A percentile compares a stretch with the other conserved stretches of the same genome.
Evolutionary conservation across 1,140 invertebrate species (phyloP).

Genomic region (Delia radicum): DNA sequence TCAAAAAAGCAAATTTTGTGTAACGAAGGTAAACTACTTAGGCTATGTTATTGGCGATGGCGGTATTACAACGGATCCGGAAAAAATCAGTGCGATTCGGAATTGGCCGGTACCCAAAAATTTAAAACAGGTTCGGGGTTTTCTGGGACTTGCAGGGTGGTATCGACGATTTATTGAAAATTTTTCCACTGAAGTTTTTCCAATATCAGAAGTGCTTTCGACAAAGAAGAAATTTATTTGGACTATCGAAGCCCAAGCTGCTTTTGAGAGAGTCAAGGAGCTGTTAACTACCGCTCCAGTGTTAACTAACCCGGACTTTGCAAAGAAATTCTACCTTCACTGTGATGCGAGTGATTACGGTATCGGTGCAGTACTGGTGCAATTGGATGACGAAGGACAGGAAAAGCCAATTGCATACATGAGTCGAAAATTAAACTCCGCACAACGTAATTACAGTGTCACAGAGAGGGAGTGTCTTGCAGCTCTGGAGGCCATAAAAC

Average conservation of each 20-base stretch:
- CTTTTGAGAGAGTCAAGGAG: too few species aligned
- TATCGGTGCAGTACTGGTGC: too few species aligned
- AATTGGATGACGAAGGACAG: not conserved
- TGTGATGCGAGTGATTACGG: too few species aligned
- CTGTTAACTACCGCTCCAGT: too few species aligned
- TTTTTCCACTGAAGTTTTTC: not conserved
- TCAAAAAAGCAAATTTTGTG: not conserved
- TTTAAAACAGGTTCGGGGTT: not conserved
- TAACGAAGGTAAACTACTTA: not conserved
- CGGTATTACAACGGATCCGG: too few species aligned
- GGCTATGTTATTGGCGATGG: too few species aligned
- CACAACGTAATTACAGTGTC: too few species aligned
- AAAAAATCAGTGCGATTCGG: too few species aligned
- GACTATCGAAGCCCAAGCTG: too few species aligned
- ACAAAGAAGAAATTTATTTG: not conserved
- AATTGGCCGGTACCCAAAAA: not conserved
- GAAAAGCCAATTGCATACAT: not conserved
- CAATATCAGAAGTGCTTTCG: not conserved
- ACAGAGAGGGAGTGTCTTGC: too few species aligned
- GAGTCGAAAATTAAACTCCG: not conserved
- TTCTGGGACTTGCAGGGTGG: too few species aligned
- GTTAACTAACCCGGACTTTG: not conserved
- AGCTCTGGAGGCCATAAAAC: slow-evolving; percentile 40
- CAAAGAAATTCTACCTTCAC: not conserved
- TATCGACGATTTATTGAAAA: not conserved